Percentiles rank a stretch among this genome's conserved stretches.
These are phyloP conservation scores for Xanthia togata DNA, from an alignment of 2,888 invertebrate genomes.

Conservation along the genomic window DNA sequence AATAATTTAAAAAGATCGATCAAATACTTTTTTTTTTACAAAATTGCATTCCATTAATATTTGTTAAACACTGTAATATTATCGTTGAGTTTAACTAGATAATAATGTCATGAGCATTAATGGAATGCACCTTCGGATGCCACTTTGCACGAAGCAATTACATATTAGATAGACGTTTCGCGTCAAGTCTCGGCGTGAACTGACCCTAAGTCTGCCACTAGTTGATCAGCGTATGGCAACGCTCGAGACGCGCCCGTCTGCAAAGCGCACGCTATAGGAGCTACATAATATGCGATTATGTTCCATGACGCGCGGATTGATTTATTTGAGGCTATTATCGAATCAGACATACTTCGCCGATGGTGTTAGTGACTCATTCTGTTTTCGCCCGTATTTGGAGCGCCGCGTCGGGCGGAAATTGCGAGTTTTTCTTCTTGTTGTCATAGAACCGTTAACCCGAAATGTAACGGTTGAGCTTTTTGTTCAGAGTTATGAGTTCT, in stretches of 20 bases:
- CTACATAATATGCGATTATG: neutral
- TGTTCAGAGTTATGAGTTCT: neutral
- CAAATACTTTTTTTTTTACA: no score
- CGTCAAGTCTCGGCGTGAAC: no score
- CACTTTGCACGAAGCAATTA: no score
- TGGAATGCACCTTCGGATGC: no score
- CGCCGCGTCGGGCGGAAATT: neutral
- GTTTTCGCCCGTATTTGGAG: conserved; percentile 13
- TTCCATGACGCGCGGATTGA: conserved; percentile 11
- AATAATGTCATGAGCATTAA: no score
- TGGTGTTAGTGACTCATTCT: conserved; percentile 20
- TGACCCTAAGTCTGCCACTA: conserved; percentile 35
- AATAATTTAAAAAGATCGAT: no score
- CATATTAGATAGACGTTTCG: no score
- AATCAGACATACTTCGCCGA: conserved; percentile 24
- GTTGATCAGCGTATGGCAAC: neutral
- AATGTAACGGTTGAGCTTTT: conserved; percentile 36
- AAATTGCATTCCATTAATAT: no score
- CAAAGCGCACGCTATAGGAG: neutral
- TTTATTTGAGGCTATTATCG: conserved; percentile 35
- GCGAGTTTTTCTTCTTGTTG: conserved; percentile 26
- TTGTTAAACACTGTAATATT: no score
- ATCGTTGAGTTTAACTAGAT: no score
- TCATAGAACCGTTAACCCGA: conserved; percentile 42
- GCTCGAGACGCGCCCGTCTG: conserved; percentile 1